These are phyloP conservation scores for Synanthedon myopaeformis DNA, from an alignment of 2,888 invertebrate species.

Conservation along the genomic window DNA sequence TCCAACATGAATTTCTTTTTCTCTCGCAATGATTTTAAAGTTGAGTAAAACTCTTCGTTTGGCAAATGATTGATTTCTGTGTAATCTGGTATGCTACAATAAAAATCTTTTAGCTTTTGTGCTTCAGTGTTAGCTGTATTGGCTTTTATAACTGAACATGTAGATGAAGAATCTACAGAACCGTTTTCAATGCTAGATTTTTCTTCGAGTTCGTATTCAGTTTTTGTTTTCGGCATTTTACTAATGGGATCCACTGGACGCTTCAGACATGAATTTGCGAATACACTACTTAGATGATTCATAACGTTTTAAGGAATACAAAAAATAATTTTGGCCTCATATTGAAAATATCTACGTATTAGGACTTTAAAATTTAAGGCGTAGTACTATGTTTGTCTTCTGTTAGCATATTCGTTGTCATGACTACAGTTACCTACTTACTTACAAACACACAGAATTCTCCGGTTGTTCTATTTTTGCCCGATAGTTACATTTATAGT, in stretches of 20 bases:
- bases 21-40: slow-evolving; percentile 74
- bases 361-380: background rate
- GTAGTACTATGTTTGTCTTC: background rate
- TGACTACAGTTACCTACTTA: no score
- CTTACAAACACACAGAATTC: no score
- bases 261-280: slow-evolving; percentile 78
- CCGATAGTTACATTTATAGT: no score
- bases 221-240: slow-evolving; percentile 77
- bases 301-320: slow-evolving; percentile 14
- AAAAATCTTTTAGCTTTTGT: slow-evolving; percentile 77
- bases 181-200: slow-evolving; percentile 40
- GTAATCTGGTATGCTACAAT: slow-evolving; percentile 84
- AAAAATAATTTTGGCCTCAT: no score
- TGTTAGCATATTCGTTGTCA: no score
- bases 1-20: slow-evolving; percentile 70
- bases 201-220: slow-evolving; percentile 55
- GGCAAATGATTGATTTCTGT: slow-evolving; percentile 81
- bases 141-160: slow-evolving; percentile 28
- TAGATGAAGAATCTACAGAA: slow-evolving; percentile 40
- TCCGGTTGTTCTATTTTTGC: no score
- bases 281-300: slow-evolving; percentile 72
- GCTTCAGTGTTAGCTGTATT: slow-evolving; percentile 47
- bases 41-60: slow-evolving; percentile 79
- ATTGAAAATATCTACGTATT: background rate
- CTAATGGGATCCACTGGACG: slow-evolving; percentile 79